These are phyloP conservation scores for Riparia riparia DNA, from an alignment of 2,113 vertebrate genomes.

Conservation along the genomic window DNA sequence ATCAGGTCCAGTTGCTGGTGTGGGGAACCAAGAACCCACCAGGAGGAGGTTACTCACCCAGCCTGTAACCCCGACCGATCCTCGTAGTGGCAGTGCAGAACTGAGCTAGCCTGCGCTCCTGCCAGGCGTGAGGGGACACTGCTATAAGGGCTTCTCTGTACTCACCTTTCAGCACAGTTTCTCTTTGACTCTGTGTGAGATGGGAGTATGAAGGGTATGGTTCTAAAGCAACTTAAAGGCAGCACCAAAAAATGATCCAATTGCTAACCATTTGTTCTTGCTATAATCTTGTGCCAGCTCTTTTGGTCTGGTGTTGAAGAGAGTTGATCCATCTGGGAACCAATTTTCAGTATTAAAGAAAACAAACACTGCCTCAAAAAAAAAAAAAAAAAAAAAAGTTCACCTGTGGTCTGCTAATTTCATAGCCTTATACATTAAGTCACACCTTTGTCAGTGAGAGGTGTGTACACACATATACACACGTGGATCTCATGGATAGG, in stretches of 20 bases:
- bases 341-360: not conserved
- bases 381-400: not conserved
- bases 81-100: too few relatives aligned
- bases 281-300: not conserved
- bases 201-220: not conserved
- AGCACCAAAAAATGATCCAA: not conserved
- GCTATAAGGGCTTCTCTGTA: not conserved
- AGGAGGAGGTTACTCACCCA: too few relatives aligned
- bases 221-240: not conserved
- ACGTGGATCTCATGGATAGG: not conserved
- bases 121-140: too few relatives aligned
- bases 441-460: not conserved
- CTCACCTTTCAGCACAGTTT: not conserved
- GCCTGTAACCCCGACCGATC: too few relatives aligned
- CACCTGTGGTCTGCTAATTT: not conserved
- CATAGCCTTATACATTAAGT: not conserved
- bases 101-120: too few relatives aligned
- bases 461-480: too few relatives aligned
- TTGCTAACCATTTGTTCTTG: not conserved
- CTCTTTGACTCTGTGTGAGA: not conserved
- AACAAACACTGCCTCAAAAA: not conserved
- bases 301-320: not conserved
- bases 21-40: too few relatives aligned
- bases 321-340: not conserved
- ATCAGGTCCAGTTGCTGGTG: too few relatives aligned